Evolutionary conservation across 2,888 invertebrate species (phyloP).

Genomic region (Serripes groenlandicus): DNA sequence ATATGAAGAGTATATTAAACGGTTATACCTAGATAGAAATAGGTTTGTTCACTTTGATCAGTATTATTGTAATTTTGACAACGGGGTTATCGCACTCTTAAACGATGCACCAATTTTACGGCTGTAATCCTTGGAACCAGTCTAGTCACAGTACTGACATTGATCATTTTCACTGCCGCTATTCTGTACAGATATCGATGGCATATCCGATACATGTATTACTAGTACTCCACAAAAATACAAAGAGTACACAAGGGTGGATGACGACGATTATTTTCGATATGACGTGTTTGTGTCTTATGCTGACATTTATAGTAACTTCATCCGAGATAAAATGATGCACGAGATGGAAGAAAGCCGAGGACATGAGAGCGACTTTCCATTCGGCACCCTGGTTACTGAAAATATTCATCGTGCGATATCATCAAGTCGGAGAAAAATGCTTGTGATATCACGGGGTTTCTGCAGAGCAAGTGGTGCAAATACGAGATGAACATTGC

Average conservation of each 20-base stretch:
- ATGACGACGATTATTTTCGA: slow-evolving; percentile 19
- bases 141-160: not conserved
- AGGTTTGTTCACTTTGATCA: not conserved
- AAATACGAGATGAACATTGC: slow-evolving; percentile 18
- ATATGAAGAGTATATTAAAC: not conserved
- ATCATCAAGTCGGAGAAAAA: slow-evolving; percentile 42
- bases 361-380: slow-evolving; percentile 59
- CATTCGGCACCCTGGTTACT: slow-evolving; percentile 39
- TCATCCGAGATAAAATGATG: slow-evolving; percentile 36
- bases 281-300: slow-evolving; percentile 54
- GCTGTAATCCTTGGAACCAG: not conserved
- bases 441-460: slow-evolving; percentile 48
- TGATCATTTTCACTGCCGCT: not conserved
- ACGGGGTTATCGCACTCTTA: not conserved
- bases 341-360: slow-evolving; percentile 42
- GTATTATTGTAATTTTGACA: slow-evolving; percentile 10
- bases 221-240: slow-evolving; percentile 39
- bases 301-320: slow-evolving; percentile 38
- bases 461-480: slow-evolving; percentile 60
- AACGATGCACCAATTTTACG: not conserved
- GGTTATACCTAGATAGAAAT: not conserved
- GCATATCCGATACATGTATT: slow-evolving; percentile 56
- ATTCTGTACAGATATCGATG: slow-evolving; percentile 48
- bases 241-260: slow-evolving; percentile 14
- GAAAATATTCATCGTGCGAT: slow-evolving; percentile 61